Percentiles rank a stretch among this genome's conserved stretches.
These are phyloP conservation scores for Oriolus oriolus DNA, from an alignment of 2,113 vertebrate genomes.

Conservation along the genomic window DNA sequence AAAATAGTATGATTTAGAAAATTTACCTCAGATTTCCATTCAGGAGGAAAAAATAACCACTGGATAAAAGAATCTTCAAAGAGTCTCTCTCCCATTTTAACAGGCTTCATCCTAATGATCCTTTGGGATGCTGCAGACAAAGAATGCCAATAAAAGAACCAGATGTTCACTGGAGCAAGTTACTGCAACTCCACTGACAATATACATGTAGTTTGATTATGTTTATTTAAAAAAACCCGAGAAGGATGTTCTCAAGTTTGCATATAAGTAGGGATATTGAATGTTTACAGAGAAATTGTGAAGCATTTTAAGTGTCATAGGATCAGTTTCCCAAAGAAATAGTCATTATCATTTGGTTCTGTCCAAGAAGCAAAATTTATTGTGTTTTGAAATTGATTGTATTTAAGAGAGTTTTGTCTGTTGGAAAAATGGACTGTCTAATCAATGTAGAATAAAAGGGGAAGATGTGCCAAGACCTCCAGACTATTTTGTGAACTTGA, in stretches of 20 bases:
- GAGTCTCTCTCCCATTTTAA: not conserved
- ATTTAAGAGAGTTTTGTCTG: slow-evolving; percentile 2
- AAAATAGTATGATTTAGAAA: not conserved
- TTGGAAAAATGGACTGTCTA: slow-evolving; percentile 12
- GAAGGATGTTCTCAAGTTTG: not conserved
- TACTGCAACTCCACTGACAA: not conserved
- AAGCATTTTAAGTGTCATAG: not conserved
- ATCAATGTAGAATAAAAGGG: not conserved
- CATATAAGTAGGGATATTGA: not conserved
- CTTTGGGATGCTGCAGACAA: not conserved
- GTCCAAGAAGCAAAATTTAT: not conserved
- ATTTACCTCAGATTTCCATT: not conserved
- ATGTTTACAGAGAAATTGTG: not conserved
- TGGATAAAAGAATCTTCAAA: not conserved
- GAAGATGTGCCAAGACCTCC: not conserved
- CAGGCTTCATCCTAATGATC: not conserved
- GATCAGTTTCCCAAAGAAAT: not conserved
- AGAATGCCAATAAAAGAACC: not conserved
- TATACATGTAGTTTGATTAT: not conserved
- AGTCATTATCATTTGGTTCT: not conserved
- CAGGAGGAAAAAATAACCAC: not conserved
- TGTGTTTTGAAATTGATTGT: not conserved
- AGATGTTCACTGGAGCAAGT: not conserved
- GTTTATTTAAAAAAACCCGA: not conserved
- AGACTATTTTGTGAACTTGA: not conserved